These are phyloP conservation scores for Thera obeliscata DNA, from an alignment of 2,888 invertebrate species.

Conservation along the genomic window DNA sequence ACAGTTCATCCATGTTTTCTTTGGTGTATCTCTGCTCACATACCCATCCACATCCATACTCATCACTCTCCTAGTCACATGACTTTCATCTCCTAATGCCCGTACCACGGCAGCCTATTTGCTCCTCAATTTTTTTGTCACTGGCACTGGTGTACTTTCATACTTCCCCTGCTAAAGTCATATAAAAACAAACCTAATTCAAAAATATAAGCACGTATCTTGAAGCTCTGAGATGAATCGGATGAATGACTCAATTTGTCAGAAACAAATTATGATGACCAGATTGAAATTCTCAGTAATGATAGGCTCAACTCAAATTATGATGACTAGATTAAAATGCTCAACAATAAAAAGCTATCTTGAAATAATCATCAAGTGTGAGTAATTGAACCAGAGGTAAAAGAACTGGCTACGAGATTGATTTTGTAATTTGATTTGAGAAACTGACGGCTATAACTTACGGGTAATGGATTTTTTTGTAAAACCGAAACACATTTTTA, in stretches of 20 bases:
- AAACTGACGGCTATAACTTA: slow-evolving; percentile 1
- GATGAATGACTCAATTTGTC: slow-evolving; percentile 29
- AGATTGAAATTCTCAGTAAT: slow-evolving; percentile 23
- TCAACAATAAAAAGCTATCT: slow-evolving; percentile 22
- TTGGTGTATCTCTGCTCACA: no score
- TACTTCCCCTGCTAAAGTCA: no score
- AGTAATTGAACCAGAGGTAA: slow-evolving; percentile 34
- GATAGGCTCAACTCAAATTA: slow-evolving; percentile 13
- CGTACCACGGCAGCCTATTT: no score
- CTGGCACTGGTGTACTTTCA: no score
- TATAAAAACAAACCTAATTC: not conserved
- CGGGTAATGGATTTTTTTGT: not conserved
- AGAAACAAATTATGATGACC: slow-evolving; percentile 33
- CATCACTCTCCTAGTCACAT: no score
- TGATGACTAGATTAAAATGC: slow-evolving; percentile 8
- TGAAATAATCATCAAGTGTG: slow-evolving; percentile 25
- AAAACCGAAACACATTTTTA: not conserved
- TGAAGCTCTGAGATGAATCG: slow-evolving; percentile 12
- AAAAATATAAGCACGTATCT: slow-evolving; percentile 12
- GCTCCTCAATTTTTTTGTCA: no score
- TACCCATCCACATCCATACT: no score
- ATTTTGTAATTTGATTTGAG: slow-evolving; percentile 28
- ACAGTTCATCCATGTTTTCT: no score
- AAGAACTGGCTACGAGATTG: slow-evolving; percentile 28
- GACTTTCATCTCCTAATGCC: no score